These are phyloP conservation scores for Anseranas semipalmata DNA, from an alignment of 2,113 vertebrate species.

Conservation along the genomic window DNA sequence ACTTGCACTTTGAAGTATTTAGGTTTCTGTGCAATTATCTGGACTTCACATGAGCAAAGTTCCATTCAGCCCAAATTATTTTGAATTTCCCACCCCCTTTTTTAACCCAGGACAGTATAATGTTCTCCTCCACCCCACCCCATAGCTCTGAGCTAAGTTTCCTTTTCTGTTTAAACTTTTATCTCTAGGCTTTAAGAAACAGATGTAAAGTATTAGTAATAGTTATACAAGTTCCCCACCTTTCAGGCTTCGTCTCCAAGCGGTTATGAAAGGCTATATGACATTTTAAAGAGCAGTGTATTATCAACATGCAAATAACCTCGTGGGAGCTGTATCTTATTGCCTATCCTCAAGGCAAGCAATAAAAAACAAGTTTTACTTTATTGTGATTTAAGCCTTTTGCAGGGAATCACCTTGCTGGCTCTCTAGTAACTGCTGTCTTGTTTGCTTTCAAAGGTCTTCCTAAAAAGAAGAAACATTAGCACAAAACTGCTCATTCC, in stretches of 20 bases:
- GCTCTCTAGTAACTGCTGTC: conserved; percentile 30
- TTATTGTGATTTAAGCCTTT: conserved; percentile 74
- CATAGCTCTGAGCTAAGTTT: conserved; percentile 42
- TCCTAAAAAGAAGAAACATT: conserved; percentile 40
- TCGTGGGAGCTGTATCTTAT: conserved; percentile 73
- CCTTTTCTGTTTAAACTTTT: conserved; percentile 7
- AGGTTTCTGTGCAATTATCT: not conserved
- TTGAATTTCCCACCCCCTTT: not conserved
- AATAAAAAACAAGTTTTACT: conserved; percentile 77
- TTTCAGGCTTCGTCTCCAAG: conserved; percentile 52
- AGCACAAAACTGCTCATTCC: conserved; percentile 13
- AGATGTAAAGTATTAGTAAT: conserved; percentile 47
- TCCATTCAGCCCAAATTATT: not conserved
- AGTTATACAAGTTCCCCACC: conserved; percentile 37
- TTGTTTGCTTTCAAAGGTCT: conserved; percentile 34
- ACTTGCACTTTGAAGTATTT: conserved; percentile 43
- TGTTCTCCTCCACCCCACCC: not conserved
- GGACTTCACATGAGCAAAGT: conserved; percentile 24
- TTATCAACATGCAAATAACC: conserved; percentile 74
- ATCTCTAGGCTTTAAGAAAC: conserved; percentile 9
- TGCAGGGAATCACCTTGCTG: conserved; percentile 69
- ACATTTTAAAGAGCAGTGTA: conserved; percentile 66
- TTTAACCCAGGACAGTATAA: not conserved
- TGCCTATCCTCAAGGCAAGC: conserved; percentile 74
- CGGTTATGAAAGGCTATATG: conserved; percentile 64